phyloP scores from a whole-genome alignment of 2,113 vertebrate genomes.

The Hippoglossus stenolepis region DNA sequence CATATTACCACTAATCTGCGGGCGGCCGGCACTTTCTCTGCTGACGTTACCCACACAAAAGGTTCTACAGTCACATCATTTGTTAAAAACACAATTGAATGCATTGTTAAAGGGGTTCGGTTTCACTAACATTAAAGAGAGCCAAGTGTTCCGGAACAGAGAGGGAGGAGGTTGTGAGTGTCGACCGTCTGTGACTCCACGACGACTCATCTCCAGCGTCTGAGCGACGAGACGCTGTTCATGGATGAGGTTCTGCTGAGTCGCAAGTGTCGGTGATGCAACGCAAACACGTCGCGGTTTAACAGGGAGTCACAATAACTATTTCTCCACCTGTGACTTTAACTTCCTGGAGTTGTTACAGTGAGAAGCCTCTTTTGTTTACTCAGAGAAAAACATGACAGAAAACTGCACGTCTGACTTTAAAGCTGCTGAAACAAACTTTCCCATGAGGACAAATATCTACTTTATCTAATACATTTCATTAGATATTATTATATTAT shows the following conservation, averaged over 20 bases:
- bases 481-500: no score
- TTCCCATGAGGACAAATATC: no score
- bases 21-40: neutral
- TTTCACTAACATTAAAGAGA: no score
- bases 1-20: constrained; percentile 21
- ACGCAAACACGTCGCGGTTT: constrained; percentile 35
- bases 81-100: constrained; percentile 26
- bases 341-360: neutral
- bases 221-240: constrained; percentile 43
- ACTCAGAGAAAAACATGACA: no score
- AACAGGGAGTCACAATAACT: neutral
- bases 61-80: constrained; percentile 13
- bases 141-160: neutral
- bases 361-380: no score
- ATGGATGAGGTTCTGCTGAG: constrained; percentile 31
- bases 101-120: constrained; percentile 14
- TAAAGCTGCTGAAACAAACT: no score
- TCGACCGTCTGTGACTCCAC: constrained; percentile 27
- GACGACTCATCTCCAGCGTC: constrained; percentile 47
- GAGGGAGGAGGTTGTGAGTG: neutral
- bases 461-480: no score
- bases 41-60: constrained; percentile 19
- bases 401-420: no score
- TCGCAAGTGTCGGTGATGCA: constrained; percentile 42
- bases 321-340: neutral